Evolutionary conservation across 2,797 vertebrate genomes (phyloP), one percentile per base, ranked within the genome.

Genomic region (Oophaga sylvatica): DNA sequence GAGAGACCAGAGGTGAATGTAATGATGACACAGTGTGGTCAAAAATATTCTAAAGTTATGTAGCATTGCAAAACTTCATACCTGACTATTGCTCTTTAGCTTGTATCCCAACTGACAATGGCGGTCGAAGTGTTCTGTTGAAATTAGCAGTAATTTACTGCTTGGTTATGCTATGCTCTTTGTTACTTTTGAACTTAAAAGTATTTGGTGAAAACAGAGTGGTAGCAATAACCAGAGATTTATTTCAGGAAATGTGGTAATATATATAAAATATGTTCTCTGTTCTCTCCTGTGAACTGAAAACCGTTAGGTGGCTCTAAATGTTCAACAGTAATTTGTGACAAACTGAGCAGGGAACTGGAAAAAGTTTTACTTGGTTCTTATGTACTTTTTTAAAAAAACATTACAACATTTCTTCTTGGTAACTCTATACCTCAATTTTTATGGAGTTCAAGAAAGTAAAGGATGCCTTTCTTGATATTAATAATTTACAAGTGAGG

Each of bases 221-320:
- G 5, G 73, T 53, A 76, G 22, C 45, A 70, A 35, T 71, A 83
- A 59, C 65, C 15, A 29, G 67, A 73, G 67, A 71, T 83, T 71
- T 41, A 57, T 71, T 83, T 83, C 81, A 35, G 0, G 19, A 71
- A 80, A 62, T 26, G 45, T n/a, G 45, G 73, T 76, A 76, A 76
- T 76, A 76, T 53, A 76, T 76, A 76, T 13, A 76, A 53, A n/a
- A 76, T 53, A 76, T 76, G 12, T 56, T 53, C 45, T 76, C 71
- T 48, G 41, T 41, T 10, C 45, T 76, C 45, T 16, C 45, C 20
- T 26, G 20, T n/a, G 73, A 53, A 53, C 73, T 26, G 2, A 26
- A 56, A 56, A 76, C 45, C 0, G 20, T 75, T 41, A 12, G 45
- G 45, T 53, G 45, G 45, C 73, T 56, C 73, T 53, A 76, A 76